These are phyloP conservation scores for Phenganax marumi DNA, from an alignment of 92 coral and sea anemone genomes.

Conservation along the genomic window DNA sequence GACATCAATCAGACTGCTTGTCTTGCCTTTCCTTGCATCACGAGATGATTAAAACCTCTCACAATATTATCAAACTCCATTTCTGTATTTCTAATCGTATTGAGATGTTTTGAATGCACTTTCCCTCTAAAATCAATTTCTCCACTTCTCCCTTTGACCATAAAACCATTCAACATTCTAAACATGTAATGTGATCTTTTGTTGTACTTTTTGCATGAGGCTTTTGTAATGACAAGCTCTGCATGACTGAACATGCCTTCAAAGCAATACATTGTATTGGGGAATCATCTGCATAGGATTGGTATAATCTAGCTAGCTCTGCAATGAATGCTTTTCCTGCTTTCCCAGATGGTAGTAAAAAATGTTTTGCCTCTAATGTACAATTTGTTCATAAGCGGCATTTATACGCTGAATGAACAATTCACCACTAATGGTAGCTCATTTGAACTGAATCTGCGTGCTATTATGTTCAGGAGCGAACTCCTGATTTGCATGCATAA, in stretches of 20 bases:
- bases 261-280: not conserved
- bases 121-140: not conserved
- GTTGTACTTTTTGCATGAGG: constrained; percentile 5
- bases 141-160: constrained; percentile 11
- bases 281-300: constrained; percentile 13
- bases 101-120: constrained; percentile 8
- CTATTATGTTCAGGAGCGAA: not conserved
- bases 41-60: constrained; percentile 20
- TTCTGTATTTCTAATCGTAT: not conserved
- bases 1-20: constrained; percentile 24
- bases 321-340: not conserved
- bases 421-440: not conserved
- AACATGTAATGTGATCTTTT: not conserved
- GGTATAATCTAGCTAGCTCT: constrained; percentile 22
- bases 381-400: constrained; percentile 11
- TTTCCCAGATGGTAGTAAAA: constrained; percentile 14
- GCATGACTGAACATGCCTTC: constrained; percentile 24
- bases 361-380: not conserved
- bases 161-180: not conserved
- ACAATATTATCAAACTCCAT: constrained; percentile 1
- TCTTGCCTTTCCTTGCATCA: constrained; percentile 30
- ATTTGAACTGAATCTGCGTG: not conserved
- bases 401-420: not conserved
- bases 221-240: constrained; percentile 3
- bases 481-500: constrained; percentile 16